Conservation (phyloP, 2,113 vertebrate species). For the Equus quagga region DNA sequence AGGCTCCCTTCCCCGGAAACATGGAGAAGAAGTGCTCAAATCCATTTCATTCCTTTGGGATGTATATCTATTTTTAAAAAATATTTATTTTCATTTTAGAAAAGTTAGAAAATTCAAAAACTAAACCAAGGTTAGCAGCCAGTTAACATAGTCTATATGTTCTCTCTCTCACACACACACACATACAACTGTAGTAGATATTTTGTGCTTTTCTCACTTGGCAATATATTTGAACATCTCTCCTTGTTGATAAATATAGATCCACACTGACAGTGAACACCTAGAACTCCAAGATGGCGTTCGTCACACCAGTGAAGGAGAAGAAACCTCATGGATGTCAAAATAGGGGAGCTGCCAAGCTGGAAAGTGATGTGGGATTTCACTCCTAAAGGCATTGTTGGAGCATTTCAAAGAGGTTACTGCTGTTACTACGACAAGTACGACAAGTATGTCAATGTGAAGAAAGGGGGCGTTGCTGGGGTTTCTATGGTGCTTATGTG, state of each 20-base stretch:
- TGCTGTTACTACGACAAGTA: fast-evolving
- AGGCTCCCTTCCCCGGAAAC: not conserved
- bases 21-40: not conserved
- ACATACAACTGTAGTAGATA: not conserved
- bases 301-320: not conserved
- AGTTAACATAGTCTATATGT: not conserved
- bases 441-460: not conserved
- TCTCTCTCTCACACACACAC: not conserved
- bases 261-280: not conserved
- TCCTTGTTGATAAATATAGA: not conserved
- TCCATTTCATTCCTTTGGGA: not conserved
- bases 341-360: no score
- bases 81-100: conserved; percentile 45
- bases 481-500: not conserved
- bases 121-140: not conserved
- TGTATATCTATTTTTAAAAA: not conserved
- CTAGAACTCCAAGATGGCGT: not conserved
- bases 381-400: not conserved
- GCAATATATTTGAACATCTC: not conserved
- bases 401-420: not conserved
- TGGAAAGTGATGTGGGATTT: not conserved
- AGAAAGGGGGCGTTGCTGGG: not conserved
- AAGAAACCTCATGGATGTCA: not conserved
- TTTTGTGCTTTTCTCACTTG: not conserved
- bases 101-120: conserved; percentile 1